A percentile compares a stretch with the other conserved stretches of the same genome.
These are phyloP conservation scores for Pangasianodon hypophthalmus DNA, from an alignment of 2,113 vertebrate species.

Conservation along the genomic window DNA sequence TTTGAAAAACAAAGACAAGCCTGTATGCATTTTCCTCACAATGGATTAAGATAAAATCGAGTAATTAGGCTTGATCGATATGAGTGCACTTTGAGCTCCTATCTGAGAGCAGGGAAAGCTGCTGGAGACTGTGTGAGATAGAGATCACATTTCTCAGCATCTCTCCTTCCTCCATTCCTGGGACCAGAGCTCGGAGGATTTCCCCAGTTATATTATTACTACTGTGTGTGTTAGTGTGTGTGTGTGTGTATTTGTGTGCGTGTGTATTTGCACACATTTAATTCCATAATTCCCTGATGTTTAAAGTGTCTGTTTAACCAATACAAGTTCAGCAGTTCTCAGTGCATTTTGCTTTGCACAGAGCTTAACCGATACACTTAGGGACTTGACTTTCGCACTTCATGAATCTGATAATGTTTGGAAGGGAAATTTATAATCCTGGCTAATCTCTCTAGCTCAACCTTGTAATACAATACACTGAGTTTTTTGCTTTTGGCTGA, in stretches of 20 bases:
- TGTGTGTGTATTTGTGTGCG: background rate
- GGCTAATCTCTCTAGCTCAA: background rate
- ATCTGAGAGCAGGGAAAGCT: background rate
- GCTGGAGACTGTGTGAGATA: background rate
- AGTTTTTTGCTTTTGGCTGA: background rate
- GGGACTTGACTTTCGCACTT: background rate
- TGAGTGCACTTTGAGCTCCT: background rate
- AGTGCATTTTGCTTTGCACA: background rate
- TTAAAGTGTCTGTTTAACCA: background rate
- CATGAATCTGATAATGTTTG: background rate
- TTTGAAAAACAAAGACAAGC: background rate
- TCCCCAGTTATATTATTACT: background rate
- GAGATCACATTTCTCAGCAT: slow-evolving; percentile 10
- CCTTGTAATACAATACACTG: background rate
- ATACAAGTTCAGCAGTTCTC: background rate
- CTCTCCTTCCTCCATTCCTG: background rate
- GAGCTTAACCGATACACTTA: background rate
- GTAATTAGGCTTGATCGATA: background rate
- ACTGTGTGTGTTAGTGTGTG: background rate
- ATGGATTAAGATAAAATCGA: background rate
- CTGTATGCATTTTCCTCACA: background rate
- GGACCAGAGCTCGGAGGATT: background rate
- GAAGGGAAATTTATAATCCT: background rate
- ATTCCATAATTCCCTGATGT: slow-evolving; percentile 1
- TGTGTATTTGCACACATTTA: slow-evolving; percentile 9